These are phyloP conservation scores for Nannospalax galili DNA, from an alignment of 2,113 vertebrate genomes.

Conservation along the genomic window DNA sequence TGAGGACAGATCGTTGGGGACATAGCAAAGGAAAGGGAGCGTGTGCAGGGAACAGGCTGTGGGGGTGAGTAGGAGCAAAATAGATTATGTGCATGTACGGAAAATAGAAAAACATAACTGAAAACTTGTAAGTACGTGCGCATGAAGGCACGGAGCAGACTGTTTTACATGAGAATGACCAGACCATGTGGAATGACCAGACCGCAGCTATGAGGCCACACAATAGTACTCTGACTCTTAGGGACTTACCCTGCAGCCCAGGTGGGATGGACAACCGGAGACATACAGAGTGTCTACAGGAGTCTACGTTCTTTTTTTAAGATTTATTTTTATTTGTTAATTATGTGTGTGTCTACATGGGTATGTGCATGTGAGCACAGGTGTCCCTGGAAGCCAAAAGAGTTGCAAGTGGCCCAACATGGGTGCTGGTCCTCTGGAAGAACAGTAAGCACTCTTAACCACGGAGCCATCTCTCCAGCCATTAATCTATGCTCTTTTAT, in stretches of 20 bases:
- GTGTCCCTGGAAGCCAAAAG: too few relatives aligned
- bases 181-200: background rate
- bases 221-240: background rate
- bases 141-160: background rate
- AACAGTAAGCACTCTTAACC: too few relatives aligned
- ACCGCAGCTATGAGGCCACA: background rate
- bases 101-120: too few relatives aligned
- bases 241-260: background rate
- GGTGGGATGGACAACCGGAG: too few relatives aligned
- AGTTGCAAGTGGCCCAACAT: too few relatives aligned
- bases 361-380: too few relatives aligned
- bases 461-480: too few relatives aligned
- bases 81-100: background rate
- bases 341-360: too few relatives aligned
- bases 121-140: too few relatives aligned
- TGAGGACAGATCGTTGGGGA: background rate
- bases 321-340: too few relatives aligned
- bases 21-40: background rate
- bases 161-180: background rate
- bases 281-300: background rate
- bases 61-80: background rate
- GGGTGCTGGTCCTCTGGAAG: too few relatives aligned
- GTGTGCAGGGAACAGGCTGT: background rate
- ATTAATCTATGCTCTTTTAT: background rate
- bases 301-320: too few relatives aligned